Conservation (phyloP, 2,797 vertebrate species). For the Menidia menidia region DNA sequence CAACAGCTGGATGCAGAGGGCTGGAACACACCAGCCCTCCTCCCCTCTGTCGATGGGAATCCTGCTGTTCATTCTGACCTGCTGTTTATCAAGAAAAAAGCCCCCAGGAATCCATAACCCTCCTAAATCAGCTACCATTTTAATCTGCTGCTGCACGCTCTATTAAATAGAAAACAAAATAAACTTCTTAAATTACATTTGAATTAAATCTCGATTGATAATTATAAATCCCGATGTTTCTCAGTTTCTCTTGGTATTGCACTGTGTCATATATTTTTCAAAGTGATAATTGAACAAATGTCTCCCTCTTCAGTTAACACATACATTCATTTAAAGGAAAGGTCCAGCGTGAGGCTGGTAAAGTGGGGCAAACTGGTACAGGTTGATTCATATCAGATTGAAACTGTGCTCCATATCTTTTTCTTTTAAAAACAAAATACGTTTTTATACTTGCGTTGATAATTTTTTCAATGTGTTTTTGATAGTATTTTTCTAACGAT, state of each 20-base stretch:
- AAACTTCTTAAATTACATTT: not conserved
- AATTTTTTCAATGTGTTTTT: not conserved
- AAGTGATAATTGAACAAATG: conserved; percentile 23
- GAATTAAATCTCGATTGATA: too few relatives aligned
- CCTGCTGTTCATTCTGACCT: not conserved
- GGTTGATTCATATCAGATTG: not conserved
- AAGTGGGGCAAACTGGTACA: not conserved
- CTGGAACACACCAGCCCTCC: conserved; percentile 58
- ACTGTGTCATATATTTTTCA: not conserved
- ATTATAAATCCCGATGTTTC: not conserved
- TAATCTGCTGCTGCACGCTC: not conserved
- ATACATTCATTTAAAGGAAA: not conserved
- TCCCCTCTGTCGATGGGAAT: conserved; percentile 62
- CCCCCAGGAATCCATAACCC: not conserved
- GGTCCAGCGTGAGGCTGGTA: conserved; percentile 8
- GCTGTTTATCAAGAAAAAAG: not conserved
- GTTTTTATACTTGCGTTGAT: not conserved
- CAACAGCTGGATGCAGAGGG: conserved; percentile 73
- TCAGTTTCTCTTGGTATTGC: not conserved
- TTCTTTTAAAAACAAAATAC: not conserved
- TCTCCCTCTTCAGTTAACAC: conserved; percentile 61
- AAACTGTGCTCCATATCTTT: not conserved
- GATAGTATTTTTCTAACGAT: not conserved
- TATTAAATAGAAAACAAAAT: not conserved
- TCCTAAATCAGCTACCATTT: not conserved